Conservation (phyloP, 2,888 invertebrate genomes). For the Argyra leucocephala region DNA sequence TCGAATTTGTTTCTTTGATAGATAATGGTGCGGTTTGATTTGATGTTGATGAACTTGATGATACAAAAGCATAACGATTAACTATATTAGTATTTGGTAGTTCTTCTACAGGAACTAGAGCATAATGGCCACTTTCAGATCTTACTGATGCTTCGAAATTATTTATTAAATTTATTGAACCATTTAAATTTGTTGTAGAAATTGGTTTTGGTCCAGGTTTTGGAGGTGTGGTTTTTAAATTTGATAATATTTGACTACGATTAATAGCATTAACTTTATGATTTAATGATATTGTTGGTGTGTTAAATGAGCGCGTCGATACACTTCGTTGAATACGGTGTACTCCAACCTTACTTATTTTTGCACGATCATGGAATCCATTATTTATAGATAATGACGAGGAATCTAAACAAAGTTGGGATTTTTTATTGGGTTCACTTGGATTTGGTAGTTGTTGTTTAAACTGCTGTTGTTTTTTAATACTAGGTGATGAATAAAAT, state of each 20-base stretch:
- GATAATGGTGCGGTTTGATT: too few relatives aligned
- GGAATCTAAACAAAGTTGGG: conserved; percentile 2
- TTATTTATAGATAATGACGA: conserved; percentile 18
- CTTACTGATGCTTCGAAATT: conserved; percentile 16
- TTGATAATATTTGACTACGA: conserved; percentile 27
- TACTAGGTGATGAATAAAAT: conserved; percentile 41
- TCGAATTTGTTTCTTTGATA: conserved; percentile 36
- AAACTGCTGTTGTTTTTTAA: conserved; percentile 35
- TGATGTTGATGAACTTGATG: neutral
- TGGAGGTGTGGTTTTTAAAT: conserved; percentile 27
- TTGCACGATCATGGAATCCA: conserved; percentile 28
- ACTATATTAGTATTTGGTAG: conserved; percentile 29
- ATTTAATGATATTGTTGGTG: conserved; percentile 20
- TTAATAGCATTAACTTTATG: conserved; percentile 18
- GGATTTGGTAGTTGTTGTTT: conserved; percentile 15
- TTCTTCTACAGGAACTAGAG: conserved; percentile 48
- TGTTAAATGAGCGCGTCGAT: conserved; percentile 40
- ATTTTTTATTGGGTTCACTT: neutral
- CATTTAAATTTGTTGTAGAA: conserved; percentile 17
- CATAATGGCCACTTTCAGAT: conserved; percentile 43
- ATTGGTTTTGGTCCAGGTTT: conserved; percentile 28
- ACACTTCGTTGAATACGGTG: conserved; percentile 42
- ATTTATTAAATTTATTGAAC: conserved; percentile 14
- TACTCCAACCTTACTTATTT: conserved; percentile 37
- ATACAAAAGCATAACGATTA: conserved; percentile 37